phyloP scores from a whole-genome alignment of 1,140 invertebrate species.

The Capitella teleta region DNA sequence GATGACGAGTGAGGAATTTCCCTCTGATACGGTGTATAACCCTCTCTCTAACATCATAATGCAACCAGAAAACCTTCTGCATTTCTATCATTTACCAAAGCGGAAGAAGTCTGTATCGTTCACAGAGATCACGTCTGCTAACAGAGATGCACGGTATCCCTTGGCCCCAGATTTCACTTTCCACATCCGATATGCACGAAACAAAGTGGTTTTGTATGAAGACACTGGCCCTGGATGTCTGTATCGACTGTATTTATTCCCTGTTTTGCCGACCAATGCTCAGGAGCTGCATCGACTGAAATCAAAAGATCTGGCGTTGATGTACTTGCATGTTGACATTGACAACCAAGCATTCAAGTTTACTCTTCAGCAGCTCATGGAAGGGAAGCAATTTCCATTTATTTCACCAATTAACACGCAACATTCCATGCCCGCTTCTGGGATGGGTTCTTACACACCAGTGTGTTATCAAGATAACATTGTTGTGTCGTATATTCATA shows the following conservation, averaged over 20 bases:
- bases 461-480: conserved; percentile 6
- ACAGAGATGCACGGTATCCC: conserved; percentile 10
- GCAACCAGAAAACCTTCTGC: background rate
- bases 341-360: conserved; percentile 4
- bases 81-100: conserved; percentile 11
- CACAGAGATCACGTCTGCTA: conserved; percentile 11
- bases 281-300: conserved; percentile 5
- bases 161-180: conserved; percentile 13
- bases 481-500: conserved; percentile 7
- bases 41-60: background rate
- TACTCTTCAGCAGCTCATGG: conserved; percentile 7
- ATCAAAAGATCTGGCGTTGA: conserved; percentile 1
- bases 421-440: conserved; percentile 6
- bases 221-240: conserved; percentile 11
- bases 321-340: conserved; percentile 3
- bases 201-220: conserved; percentile 8
- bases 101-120: background rate
- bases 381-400: conserved; percentile 6
- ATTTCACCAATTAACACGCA: conserved; percentile 10
- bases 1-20: no score
- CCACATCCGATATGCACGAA: conserved; percentile 7
- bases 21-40: no score
- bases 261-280: conserved; percentile 5
- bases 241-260: conserved; percentile 10
- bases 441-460: conserved; percentile 10